Base-by-base conservation (phyloP, 1,140 invertebrate genomes). In the Bombus balteatus region DNA sequence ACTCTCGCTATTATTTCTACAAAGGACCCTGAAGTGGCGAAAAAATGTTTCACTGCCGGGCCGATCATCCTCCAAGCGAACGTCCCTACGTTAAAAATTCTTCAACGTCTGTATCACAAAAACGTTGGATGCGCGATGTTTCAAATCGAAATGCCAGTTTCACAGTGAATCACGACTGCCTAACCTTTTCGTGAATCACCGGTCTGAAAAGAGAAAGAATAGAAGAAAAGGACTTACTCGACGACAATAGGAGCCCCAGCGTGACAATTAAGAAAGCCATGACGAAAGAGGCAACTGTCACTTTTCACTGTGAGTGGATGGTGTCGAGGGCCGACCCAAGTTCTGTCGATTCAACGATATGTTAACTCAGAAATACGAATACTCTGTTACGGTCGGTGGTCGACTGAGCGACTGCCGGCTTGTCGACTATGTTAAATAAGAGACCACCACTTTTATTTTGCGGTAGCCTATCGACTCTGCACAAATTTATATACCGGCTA, bases 371-470 rank as follows among this genome's bases (percentile, higher is more conserved):
- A 76, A 88, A 90, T 84, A 81, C 28, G 89, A 86, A 76, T 79
- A 74, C 81, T 81, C 76, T 88, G 83, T 90, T 89, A 85, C 89
- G 81, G 89, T 70, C 85, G 90, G 74, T 87, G 82, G 75, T 88
- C 83, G 86, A 91, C 88, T 91, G 90, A 91, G 81, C 85, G 15
- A 80, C 87, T 85, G 88, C 43, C 72, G 53, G 81, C 81, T 74
- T 82, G 81, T 83, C 90, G 86, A 81, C 90, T 88, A 91, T 91
- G 90, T 91, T 91, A 91, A 91, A 91, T 91, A 91, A 91, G 88
- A 89, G 86, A 57, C 79, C 70, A 76, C 80, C 77, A 74, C 86
- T 86, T 91, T 81, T 91, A 91, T 89, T 91, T 88, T 79, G 76
- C 87, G 85, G 68, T 80, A 66, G 77, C 76, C 75, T 81, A 89